Base-by-base conservation (phyloP, 2,113 vertebrate species). In the Sphyrna mokarran region DNA sequence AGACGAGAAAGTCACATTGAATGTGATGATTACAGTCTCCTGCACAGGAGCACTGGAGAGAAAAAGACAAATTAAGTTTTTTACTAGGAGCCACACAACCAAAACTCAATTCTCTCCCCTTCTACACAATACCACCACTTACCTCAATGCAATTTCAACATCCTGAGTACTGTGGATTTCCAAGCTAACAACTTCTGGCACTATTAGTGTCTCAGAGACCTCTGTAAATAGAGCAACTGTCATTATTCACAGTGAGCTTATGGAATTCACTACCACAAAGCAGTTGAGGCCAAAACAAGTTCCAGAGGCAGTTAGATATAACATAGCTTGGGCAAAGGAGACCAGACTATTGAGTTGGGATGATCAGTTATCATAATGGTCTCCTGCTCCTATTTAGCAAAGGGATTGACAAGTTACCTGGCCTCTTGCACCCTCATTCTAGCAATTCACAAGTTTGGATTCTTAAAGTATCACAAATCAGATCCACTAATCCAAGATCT, bases 1-100 rank as follows among this genome's bases (percentile, higher is more conserved):
- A 70, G 98, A 99, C 18, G 96, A 96, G 96, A 97, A 97, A 14
- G 98, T 98, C 96, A 99, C 96, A 96, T 99, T 98, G 26, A 99
- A 96, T 33, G 96, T 97, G 96, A 99, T 97, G 96, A 97, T 96
- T 96, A 97, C 86, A 0, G 98, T 97, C 96, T 97, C 96, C 26
- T 98, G 98, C 96, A 98, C 66, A 23, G 98, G 96, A 33, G 96
- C 95, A 96, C 99, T 99, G 96, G 23, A 40, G 95, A 95, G 95
- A 10, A 37, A 96, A 54, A n/a, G 16, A 95, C 22, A 23, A 37
- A 48, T 10, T 61, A 94, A 80, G 0, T 66, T 69, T 83, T 14
- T 61, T n/a, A 43, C 29, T 22, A 91, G 40, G 40, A 95, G 5
- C 66, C 72, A 63, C 0, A 14, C 48, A 61, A 96, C 61, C 13